Percentiles rank a stretch among this genome's conserved stretches.
Conservation (phyloP, 2,797 vertebrate species). For the Emys orbicularis region DNA sequence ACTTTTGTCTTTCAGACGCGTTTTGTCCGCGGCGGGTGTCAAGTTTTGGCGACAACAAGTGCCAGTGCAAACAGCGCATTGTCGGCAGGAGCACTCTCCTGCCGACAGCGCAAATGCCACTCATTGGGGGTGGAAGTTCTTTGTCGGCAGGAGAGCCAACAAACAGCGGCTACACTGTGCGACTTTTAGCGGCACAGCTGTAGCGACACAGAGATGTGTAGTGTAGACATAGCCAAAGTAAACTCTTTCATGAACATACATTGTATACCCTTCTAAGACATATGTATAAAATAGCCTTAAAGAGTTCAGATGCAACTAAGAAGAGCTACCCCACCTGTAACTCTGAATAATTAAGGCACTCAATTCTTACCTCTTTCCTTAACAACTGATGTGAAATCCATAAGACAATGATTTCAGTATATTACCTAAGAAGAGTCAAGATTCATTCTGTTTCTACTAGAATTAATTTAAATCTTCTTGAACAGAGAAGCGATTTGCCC, state of each 20-base stretch:
- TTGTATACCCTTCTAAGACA: background rate
- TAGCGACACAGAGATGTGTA: no score
- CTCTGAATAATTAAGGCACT: background rate
- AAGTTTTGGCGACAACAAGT: no score
- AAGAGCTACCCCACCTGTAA: background rate
- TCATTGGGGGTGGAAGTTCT: no score
- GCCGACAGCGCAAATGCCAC: no score
- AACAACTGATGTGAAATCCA: background rate
- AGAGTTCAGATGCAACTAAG: background rate
- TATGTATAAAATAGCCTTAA: background rate
- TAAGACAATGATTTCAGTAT: background rate
- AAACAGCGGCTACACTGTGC: no score
- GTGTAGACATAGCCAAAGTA: background rate
- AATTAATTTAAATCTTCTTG: background rate
- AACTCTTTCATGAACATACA: background rate
- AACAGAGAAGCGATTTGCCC: background rate
- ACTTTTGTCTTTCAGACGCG: no score
- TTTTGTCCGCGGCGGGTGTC: no score
- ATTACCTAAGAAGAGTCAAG: background rate
- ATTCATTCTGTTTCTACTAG: background rate
- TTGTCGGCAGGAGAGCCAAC: no score
- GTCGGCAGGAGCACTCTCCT: no score
- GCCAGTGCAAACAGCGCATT: no score
- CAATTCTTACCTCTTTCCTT: conserved; percentile 36
- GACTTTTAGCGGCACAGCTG: no score